These are phyloP conservation scores for Ricordea florida DNA, from an alignment of 92 coral and sea anemone species.

Conservation along the genomic window DNA sequence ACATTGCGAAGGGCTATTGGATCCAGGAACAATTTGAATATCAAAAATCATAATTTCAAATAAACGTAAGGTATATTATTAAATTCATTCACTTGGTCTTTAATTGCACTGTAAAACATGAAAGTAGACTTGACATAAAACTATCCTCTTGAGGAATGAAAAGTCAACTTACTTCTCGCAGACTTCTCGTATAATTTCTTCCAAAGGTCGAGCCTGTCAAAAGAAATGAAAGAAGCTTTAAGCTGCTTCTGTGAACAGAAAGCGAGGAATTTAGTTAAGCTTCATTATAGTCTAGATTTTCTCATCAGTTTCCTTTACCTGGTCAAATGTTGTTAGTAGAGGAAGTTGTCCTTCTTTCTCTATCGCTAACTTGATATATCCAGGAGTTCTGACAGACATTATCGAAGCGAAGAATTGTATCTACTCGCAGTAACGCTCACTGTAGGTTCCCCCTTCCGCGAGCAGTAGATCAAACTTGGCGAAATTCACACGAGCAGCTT, in stretches of 20 bases:
- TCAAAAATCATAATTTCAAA: too few relatives aligned
- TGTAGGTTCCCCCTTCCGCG: not conserved
- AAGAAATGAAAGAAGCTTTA: not conserved
- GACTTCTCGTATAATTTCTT: constrained; percentile 72
- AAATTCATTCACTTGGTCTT: too few relatives aligned
- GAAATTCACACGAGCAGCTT: not conserved
- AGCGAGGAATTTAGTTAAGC: too few relatives aligned
- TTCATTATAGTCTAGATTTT: too few relatives aligned
- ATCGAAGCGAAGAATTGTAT: not conserved
- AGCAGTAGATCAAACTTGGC: not conserved
- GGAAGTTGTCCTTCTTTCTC: constrained; percentile 87
- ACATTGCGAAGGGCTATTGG: too few relatives aligned
- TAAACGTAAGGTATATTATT: too few relatives aligned
- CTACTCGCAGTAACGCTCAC: not conserved
- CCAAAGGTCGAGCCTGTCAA: constrained; percentile 72
- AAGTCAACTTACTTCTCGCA: constrained; percentile 79
- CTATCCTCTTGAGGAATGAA: too few relatives aligned
- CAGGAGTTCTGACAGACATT: constrained; percentile 42
- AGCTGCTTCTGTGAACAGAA: too few relatives aligned
- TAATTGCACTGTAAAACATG: too few relatives aligned
- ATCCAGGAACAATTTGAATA: too few relatives aligned
- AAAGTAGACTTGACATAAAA: too few relatives aligned
- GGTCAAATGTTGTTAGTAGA: constrained; percentile 73
- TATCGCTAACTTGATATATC: constrained; percentile 74
- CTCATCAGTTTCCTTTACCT: too few relatives aligned